These are phyloP conservation scores for Psittacula cyanocephala DNA, from an alignment of 2,113 vertebrate genomes.

Conservation along the genomic window DNA sequence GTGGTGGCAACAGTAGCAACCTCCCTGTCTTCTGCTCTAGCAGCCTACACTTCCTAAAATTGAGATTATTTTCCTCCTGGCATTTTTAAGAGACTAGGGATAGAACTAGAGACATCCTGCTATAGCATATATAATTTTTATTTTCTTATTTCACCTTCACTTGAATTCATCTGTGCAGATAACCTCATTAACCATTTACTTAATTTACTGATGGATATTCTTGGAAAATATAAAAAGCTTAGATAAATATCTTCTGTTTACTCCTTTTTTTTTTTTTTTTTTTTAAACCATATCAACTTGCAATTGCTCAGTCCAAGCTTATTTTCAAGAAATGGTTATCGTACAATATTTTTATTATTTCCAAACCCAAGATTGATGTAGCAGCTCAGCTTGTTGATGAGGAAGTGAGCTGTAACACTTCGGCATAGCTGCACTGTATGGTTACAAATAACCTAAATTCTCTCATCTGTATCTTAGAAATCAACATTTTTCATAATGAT, in stretches of 20 bases:
- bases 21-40: not conserved
- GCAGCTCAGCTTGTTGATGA: not conserved
- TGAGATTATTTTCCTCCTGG: not conserved
- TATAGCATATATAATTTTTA: not conserved
- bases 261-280: not conserved
- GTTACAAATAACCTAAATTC: not conserved
- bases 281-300: not conserved
- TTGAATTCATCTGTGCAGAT: not conserved
- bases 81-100: not conserved
- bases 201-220: not conserved
- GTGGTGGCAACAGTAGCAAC: not conserved
- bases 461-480: not conserved
- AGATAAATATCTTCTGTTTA: not conserved
- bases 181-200: not conserved
- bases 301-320: not conserved
- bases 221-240: not conserved
- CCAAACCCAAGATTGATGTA: not conserved
- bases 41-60: not conserved
- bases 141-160: not conserved
- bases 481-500: not conserved
- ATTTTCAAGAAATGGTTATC: not conserved
- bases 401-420: not conserved
- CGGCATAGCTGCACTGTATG: not conserved
- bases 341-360: not conserved
- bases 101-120: not conserved